Evolutionary conservation across 2,113 vertebrate species (phyloP).

Genomic region (Centropus unirufus): DNA sequence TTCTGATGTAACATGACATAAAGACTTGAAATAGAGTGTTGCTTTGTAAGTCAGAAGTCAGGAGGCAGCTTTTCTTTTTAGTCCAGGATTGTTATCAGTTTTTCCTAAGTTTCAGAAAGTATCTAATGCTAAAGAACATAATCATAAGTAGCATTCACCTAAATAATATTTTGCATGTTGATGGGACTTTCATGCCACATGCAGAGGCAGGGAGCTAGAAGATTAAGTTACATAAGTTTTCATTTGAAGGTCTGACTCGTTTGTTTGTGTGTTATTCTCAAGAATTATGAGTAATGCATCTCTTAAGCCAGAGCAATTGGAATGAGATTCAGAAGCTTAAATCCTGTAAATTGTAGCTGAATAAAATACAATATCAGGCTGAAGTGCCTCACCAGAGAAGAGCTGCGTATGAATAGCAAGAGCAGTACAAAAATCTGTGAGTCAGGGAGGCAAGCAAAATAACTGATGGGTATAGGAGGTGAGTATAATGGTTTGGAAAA

Average conservation of each 20-base stretch:
- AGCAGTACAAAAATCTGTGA: not conserved
- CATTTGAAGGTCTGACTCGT: constrained; percentile 22
- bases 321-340: constrained; percentile 26
- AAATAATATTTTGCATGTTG: not conserved
- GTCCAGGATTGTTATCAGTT: not conserved
- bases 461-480: not conserved
- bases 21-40: not conserved
- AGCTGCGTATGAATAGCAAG: not conserved
- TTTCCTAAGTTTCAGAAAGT: not conserved
- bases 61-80: not conserved
- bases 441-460: not conserved
- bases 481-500: not conserved
- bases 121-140: not conserved
- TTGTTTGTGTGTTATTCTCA: constrained; percentile 14
- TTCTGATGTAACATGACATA: not conserved
- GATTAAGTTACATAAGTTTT: constrained; percentile 23
- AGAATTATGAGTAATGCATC: not conserved
- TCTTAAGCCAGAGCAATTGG: constrained; percentile 16
- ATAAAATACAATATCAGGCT: not conserved
- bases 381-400: not conserved
- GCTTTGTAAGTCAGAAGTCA: not conserved
- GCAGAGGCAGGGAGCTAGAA: not conserved
- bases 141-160: not conserved
- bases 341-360: not conserved
- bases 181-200: not conserved